Evolutionary conservation across 2,888 invertebrate species (phyloP), one percentile per base, ranked within the genome.

Genomic region (Eurytoma californica): DNA sequence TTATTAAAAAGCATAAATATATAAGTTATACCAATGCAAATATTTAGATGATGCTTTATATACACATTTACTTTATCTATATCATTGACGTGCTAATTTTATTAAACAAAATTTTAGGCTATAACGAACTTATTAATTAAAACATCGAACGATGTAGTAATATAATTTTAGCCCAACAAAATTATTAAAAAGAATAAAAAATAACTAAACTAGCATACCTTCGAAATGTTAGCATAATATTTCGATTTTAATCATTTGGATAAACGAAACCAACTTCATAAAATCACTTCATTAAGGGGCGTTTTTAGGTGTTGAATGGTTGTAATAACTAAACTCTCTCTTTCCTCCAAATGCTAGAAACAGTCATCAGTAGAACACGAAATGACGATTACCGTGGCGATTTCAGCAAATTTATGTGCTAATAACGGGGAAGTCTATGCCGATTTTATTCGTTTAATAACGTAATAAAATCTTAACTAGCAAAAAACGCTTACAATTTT

Each of bases 241-340:
- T 88, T 88, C 85, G 82, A 79, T 78, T 84, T 74, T 79, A 81
- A 79, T 85, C 83, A 39, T 84, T 73, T 4, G 9, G 20, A 20
- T 49, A 83, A 80, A 80, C 83, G 83, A 83, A 85, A 81, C 79
- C 81, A 80, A 61, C 80, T 83, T 83, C 83, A 86, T 85, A 84
- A 85, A 87, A 86, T 84, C 80, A 82, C 81, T 84, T 87, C 86
- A 84, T 87, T 87, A 87, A 82, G 83, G 84, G 84, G 83, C 84
- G 51, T 72, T 66, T 70, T 57, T 58, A 28, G 47, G 20, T 58
- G 30, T 20, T 18, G 51, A 70, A 74, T 69, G 49, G 51, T 51
- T 55, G 51, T 18, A 39, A 70, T 77, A 77, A 79, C 63, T 73
- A 73, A 68, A 28, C 57, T 57, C 63, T 47, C 28, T 16, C 30